Percentiles rank a stretch among this genome's conserved stretches.
phyloP scores from a whole-genome alignment of 2,888 invertebrate genomes.

The Andrena chrysosceles region DNA sequence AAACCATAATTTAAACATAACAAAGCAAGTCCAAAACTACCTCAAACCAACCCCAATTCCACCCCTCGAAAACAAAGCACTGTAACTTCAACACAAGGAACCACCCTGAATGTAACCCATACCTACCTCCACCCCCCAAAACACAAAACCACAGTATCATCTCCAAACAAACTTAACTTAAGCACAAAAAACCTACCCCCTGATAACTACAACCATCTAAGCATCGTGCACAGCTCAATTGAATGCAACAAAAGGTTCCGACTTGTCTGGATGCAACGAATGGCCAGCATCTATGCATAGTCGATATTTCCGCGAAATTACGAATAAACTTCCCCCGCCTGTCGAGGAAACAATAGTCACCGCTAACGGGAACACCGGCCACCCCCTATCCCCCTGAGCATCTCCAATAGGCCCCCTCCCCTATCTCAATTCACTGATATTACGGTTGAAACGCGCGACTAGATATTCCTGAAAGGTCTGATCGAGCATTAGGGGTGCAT shows the following conservation, averaged over 20 bases:
- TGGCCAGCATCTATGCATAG: not conserved
- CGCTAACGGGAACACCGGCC: not conserved
- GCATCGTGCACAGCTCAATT: conserved; percentile 5
- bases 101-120: too few relatives aligned
- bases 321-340: not conserved
- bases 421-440: not conserved
- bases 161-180: too few relatives aligned
- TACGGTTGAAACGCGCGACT: not conserved
- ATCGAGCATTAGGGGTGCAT: not conserved
- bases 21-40: too few relatives aligned
- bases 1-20: too few relatives aligned
- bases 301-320: conserved; percentile 32
- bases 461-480: not conserved
- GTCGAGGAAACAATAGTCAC: conserved; percentile 33
- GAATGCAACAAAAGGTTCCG: not conserved
- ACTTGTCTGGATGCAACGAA: conserved; percentile 4
- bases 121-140: too few relatives aligned
- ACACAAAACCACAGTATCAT: too few relatives aligned
- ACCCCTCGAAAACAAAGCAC: too few relatives aligned
- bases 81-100: too few relatives aligned
- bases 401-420: conserved; percentile 37
- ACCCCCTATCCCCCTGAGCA: conserved; percentile 19
- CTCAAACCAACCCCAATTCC: too few relatives aligned
- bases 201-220: too few relatives aligned
- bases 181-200: too few relatives aligned